These are phyloP conservation scores for Cephalopachus bancanus DNA, from an alignment of 2,797 vertebrate species.

Conservation along the genomic window DNA sequence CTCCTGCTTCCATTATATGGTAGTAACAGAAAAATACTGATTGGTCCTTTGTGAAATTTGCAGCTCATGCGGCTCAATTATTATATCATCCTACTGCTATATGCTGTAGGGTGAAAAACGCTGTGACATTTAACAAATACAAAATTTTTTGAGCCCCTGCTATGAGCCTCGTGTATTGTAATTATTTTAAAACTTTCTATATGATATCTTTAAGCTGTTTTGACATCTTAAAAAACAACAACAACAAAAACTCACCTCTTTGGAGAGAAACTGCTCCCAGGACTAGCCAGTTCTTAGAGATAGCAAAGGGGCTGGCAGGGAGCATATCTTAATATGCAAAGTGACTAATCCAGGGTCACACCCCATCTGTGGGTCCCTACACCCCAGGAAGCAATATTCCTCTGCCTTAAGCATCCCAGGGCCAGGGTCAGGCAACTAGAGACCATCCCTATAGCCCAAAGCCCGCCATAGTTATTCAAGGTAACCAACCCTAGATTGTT, in stretches of 20 bases:
- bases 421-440: background rate
- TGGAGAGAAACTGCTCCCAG: background rate
- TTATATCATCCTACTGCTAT: background rate
- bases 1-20: background rate
- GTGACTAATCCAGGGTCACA: background rate
- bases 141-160: background rate
- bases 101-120: background rate
- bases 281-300: background rate
- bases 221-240: background rate
- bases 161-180: background rate
- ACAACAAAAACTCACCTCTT: background rate
- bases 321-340: background rate
- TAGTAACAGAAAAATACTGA: background rate
- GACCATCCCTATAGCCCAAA: background rate
- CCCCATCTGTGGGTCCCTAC: accelerated
- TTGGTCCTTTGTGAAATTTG: background rate
- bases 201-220: background rate
- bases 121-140: background rate
- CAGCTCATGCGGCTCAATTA: background rate
- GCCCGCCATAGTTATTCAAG: background rate
- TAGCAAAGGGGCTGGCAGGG: background rate
- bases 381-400: background rate
- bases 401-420: background rate
- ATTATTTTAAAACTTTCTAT: background rate
- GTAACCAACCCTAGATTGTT: background rate